These are phyloP conservation scores for Sebastes jordani DNA, from an alignment of 2,797 vertebrate species.

Conservation along the genomic window DNA sequence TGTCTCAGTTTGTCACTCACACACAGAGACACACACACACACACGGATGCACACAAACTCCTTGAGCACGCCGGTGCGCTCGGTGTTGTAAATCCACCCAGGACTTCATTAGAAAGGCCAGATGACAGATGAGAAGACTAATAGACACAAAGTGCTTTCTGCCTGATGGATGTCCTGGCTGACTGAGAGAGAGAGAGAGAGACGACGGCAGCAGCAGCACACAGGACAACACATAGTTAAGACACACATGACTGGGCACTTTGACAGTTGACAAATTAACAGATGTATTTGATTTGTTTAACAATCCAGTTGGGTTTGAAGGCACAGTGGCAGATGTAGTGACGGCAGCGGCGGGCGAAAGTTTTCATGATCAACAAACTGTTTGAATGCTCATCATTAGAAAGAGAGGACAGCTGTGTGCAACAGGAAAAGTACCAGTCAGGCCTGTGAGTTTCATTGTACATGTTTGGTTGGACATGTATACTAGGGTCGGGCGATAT, in stretches of 20 bases:
- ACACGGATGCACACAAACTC: background rate
- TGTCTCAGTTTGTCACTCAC: background rate
- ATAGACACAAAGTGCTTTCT: slow-evolving; percentile 67
- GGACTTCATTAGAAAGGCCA: slow-evolving; percentile 75
- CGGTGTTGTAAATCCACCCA: slow-evolving; percentile 62
- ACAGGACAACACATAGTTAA: slow-evolving; percentile 20
- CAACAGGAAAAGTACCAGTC: background rate
- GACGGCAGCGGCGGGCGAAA: background rate
- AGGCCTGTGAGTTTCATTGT: background rate
- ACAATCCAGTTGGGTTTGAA: slow-evolving; percentile 10
- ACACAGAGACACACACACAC: background rate
- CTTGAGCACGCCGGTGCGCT: slow-evolving; percentile 6
- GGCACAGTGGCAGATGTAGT: slow-evolving; percentile 6
- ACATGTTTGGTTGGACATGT: background rate
- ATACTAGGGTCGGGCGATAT: too few relatives aligned
- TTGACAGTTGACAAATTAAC: slow-evolving; percentile 48
- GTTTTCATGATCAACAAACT: slow-evolving; percentile 10
- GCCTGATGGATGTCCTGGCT: slow-evolving; percentile 46
- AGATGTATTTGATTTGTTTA: slow-evolving; percentile 40
- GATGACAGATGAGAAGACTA: slow-evolving; percentile 74
- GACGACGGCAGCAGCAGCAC: slow-evolving; percentile 6
- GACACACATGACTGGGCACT: slow-evolving; percentile 22
- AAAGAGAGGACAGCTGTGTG: background rate
- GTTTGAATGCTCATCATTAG: background rate
- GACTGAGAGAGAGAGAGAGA: slow-evolving; percentile 26